Conservation (phyloP, 2,888 invertebrate genomes). For the Alentia gelatinosa region DNA sequence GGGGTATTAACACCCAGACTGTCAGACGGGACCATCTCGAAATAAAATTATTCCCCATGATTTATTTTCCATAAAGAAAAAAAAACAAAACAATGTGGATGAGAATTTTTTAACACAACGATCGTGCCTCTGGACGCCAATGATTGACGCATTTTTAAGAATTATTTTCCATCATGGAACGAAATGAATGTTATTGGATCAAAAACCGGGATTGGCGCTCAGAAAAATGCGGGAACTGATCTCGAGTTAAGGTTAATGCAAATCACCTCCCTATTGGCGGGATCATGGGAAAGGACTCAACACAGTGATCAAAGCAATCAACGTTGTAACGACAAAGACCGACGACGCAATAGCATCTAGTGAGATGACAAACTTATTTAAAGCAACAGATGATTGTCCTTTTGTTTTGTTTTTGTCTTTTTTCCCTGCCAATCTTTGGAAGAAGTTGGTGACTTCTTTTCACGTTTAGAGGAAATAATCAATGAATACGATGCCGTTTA, state of each 20-base stretch:
- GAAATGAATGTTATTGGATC: background rate
- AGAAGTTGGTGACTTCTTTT: background rate
- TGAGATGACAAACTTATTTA: background rate
- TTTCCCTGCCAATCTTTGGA: background rate
- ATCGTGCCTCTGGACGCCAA: background rate
- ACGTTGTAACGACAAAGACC: background rate
- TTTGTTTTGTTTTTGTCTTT: background rate
- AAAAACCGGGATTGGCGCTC: background rate
- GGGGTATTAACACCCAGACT: background rate
- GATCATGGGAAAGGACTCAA: background rate
- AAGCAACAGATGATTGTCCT: background rate
- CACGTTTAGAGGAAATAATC: background rate
- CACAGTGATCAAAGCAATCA: background rate
- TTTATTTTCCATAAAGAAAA: background rate
- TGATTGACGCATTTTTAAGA: background rate
- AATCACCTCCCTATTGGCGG: background rate
- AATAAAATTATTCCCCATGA: background rate
- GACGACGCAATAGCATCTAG: background rate
- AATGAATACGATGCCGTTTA: too few relatives aligned
- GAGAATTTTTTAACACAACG: background rate
- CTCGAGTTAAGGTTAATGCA: background rate
- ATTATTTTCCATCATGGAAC: background rate
- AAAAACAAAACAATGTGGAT: too few relatives aligned
- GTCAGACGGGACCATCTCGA: background rate
- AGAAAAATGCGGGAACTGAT: background rate